Evolutionary conservation across 1,140 invertebrate genomes (phyloP), one percentile per base, ranked within the genome.

Genomic region (Xylocopa sonorina): DNA sequence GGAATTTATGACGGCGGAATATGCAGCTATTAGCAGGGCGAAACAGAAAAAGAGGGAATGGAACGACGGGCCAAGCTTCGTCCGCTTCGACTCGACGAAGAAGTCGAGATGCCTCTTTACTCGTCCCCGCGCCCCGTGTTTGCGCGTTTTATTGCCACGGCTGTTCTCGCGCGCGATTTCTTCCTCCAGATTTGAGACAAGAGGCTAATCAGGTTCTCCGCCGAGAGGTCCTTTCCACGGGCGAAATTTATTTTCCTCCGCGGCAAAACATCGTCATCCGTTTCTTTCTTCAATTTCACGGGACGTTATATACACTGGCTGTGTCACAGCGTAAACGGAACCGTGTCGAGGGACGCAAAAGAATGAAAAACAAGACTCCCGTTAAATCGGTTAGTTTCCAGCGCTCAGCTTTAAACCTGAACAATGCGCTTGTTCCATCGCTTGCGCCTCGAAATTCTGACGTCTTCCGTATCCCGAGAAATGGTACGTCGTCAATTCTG

Each of bases 171-270:
- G 51, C n/a, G 71, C 34, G 29, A 34, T 24, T 50, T 53, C 63
- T 58, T 53, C 27, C 38, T 34, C 43, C n/a, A 24, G 14, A 16
- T 21, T 18, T n/a, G 60, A 50, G 57, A 60, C 38, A 75, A 78
- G 64, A 73, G 50, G 51, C 68, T 83, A 84, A 83, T 83, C 82
- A 79, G 64, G 80, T 69, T 41, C 51, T 32, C 50, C 14, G 62
- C 24, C 32, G 64, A n/a, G n/a, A n/a, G n/a, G n/a, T 29, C 46
- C 41, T 43, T 55, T 34, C 5, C 24, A 14, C 7, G 16, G 0
- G 50, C 24, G 34, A 78, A 78, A 69, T 57, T 24, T 73, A 69
- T 64, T 77, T 81, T n/a, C 24, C 41, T 24, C n/a, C 16, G 3
- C 14, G 24, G 1, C 6, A 41, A 10, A 14, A 29, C n/a, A 2